Percentiles rank a stretch among this genome's conserved stretches.
Evolutionary conservation across 2,797 vertebrate genomes (phyloP).

Genomic region (Sebastes alutus): DNA sequence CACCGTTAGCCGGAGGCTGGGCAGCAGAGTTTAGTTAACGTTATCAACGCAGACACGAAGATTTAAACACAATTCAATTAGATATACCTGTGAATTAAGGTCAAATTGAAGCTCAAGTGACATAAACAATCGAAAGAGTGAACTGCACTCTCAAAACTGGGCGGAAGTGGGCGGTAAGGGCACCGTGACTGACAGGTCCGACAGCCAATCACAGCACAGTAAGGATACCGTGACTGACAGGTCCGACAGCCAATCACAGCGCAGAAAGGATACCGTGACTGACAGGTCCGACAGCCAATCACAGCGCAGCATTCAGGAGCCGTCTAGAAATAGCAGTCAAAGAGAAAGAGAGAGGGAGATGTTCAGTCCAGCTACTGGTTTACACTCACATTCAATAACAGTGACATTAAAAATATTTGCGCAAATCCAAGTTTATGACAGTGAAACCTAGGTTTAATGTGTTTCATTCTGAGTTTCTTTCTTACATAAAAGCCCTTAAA

Average conservation of each 20-base stretch:
- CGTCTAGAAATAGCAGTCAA: conserved; percentile 8
- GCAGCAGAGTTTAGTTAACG: neutral
- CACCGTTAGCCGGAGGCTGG: neutral
- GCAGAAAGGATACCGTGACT: conserved; percentile 31
- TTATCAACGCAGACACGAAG: neutral
- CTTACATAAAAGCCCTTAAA: no score
- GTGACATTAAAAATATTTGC: no score
- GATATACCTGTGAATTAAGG: conserved; percentile 63
- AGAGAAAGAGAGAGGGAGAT: neutral
- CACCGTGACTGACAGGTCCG: conserved; percentile 65
- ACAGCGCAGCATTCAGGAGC: conserved; percentile 8
- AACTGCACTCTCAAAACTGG: conserved; percentile 33
- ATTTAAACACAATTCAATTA: neutral
- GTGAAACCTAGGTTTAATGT: no score
- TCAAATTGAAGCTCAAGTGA: conserved; percentile 24
- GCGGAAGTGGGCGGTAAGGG: conserved; percentile 76
- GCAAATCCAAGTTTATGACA: no score
- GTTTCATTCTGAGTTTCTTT: no score
- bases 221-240: conserved; percentile 74
- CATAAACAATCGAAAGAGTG: conserved; percentile 61
- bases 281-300: conserved; percentile 67
- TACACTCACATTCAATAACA: neutral
- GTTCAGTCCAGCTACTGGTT: conserved; percentile 12
- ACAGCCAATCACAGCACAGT: conserved; percentile 62
- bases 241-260: conserved; percentile 44